Base-by-base conservation (phyloP, 2,113 vertebrate genomes). In the Vanacampus margaritifer region DNA sequence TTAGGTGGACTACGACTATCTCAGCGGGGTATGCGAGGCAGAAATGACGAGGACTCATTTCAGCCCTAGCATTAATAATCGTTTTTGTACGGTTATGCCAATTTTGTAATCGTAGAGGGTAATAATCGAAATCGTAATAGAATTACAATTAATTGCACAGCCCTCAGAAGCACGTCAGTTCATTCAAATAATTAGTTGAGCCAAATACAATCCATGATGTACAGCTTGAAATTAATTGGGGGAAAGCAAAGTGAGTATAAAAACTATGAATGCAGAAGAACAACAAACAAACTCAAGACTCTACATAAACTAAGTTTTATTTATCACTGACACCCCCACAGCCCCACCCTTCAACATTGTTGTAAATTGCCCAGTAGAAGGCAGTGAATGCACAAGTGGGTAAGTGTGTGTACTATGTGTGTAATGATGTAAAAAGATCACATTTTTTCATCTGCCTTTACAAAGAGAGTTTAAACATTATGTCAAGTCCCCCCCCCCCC, bases 321-420 rank as follows among this genome's bases (percentile, higher is more conserved):
- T 67, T 28, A 16, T 11, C 3, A 58, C 28, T 26, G 24, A 28
- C 24, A 7, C 46, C 46, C 46, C 43, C 14, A 2, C 43, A n/a
- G 1, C 24, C 28, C 28, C 28, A 32, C 56, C 48, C 17, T 60
- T 8, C 14, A 37, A 64, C 51, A 71, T 64, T 17, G 63, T 17
- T 32, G n/a, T 11, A 43, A 54, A 60, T 54, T 43, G 14, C 41
- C 84, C 88, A 88, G 87, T 67, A 88, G 85, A 81, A 84, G 87
- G 82, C 84, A 78, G 78, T 71, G 16, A 59, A 36, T 36, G 32
- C 32, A 36, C 50, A 16, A 1, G 45, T 7, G 16, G 3, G 48
- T 21, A 6, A 21, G 46, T 48, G 7, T 11, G 48, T 23, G 19
- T 9, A 10, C 2, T 2, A 17, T 8, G 21, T n/a, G 19, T 50